Evolutionary conservation across 2,113 vertebrate species (phyloP), one percentile per base, ranked within the genome.

Genomic region (Morone chrysops): DNA sequence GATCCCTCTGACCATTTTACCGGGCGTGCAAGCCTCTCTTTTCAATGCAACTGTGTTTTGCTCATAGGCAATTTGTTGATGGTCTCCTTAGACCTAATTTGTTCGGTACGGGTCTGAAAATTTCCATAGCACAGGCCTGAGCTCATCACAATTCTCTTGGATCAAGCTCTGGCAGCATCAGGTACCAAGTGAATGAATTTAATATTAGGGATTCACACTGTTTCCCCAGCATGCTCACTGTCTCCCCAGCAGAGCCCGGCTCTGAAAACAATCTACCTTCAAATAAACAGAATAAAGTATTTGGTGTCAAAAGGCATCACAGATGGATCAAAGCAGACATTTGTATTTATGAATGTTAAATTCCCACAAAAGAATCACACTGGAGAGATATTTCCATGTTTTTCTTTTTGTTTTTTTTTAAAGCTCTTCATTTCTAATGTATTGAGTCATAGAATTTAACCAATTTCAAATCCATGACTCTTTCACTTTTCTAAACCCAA

Each of bases 11-110:
- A 73, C 73, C 56, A 56, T 56, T 80, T 50, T 40, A 41, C 66
- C 36, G 16, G 2, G 67, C 6, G 8, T 69, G 53, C 51, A 4
- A 72, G 22, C 56, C 38, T 65, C 60, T 82, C 54, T 78, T 73
- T 80, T 36, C 61, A 71, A 70, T 79, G 71, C 81, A 74, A 82
- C 69, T 79, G 68, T 66, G 77, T 83, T 86, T 82, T 71, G 70
- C 78, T 83, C 57, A 68, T 9, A 71, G 60, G 79, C 86, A 87
- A 86, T 87, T 86, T 88, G 83, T 84, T 60, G 75, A 70, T 31
- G 56, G 85, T 91, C 90, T 89, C 90, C 74, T 89, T 67, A 87
- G 86, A 85, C 85, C 84, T 88, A 83, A 89, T 93, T 92, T 89
- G 80, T 68, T 79, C 67, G 53, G 72, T 57, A 38, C 45, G 1